These are phyloP conservation scores for Allochrocebus solatus DNA, from an alignment of 2,797 vertebrate species.

Conservation along the genomic window DNA sequence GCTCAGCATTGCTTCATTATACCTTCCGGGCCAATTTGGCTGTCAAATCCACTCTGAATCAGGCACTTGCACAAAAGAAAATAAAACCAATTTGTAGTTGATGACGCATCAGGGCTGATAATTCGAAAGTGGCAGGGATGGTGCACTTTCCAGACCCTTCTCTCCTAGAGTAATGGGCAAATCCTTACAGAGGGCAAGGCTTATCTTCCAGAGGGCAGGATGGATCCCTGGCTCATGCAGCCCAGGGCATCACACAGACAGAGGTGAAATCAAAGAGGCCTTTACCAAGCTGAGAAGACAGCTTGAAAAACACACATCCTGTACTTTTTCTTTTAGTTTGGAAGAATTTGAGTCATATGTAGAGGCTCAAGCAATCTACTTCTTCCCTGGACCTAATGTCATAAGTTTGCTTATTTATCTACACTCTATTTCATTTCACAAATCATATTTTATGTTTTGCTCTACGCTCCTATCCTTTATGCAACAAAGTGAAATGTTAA, in stretches of 20 bases:
- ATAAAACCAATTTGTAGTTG: slow-evolving; percentile 48
- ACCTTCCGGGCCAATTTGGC: slow-evolving; percentile 29
- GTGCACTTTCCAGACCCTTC: background rate
- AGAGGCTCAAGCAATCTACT: background rate
- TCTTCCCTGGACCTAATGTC: background rate
- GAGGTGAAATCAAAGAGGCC: background rate
- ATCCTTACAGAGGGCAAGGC: background rate
- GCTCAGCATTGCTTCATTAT: background rate
- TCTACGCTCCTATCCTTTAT: background rate
- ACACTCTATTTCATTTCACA: background rate
- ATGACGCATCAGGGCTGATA: slow-evolving; percentile 45
- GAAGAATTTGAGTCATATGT: background rate
- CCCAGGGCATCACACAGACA: background rate
- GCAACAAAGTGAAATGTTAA: background rate
- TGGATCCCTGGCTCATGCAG: background rate
- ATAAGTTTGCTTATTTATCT: background rate
- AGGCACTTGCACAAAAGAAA: slow-evolving; percentile 50
- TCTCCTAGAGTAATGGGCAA: background rate
- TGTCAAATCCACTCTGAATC: slow-evolving; percentile 60
- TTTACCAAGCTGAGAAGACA: background rate
- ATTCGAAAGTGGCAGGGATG: background rate
- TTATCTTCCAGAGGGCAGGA: background rate
- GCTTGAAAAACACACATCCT: background rate
- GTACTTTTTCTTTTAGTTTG: background rate
- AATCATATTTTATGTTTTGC: slow-evolving; percentile 4